Base-by-base conservation (phyloP, 92 coral and sea anemone species). In the Phenganax stokvisi region DNA sequence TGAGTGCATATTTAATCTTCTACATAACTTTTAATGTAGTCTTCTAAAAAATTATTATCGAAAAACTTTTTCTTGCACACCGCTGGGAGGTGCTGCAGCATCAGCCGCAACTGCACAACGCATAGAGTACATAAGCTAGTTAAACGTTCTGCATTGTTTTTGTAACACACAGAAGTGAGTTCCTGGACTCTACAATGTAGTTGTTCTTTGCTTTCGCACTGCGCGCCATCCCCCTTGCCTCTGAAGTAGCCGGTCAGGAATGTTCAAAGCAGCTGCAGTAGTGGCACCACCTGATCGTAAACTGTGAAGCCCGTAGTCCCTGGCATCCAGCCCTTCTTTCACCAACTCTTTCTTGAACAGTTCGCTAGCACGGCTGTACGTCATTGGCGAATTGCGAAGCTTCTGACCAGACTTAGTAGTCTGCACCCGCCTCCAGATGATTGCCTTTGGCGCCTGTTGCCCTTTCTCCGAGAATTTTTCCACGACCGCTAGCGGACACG, bases 161-260 rank as follows among this genome's bases (percentile, higher is more conserved):
- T 30, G 86, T 81, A 71, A 54, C 90, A 31, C 56, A 60, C 13
- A 84, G 83, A 47, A 80, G 72, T 0, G 90, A 84, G 31, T 74
- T 81, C 58, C 74, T 7, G 6, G 87, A 80, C 69, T 87, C 81
- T 56, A 79, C 17, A 31, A 75, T 59, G 56, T 87, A 84, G 15
- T 79, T 78, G 73, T 77, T 82, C 80, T 30, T 76, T 12, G 84
- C 83, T 68, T 63, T 60, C 5, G 52, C 87, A 54, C 86, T 87
- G 28, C 57, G 83, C 89, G 83, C 89, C 85, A 87, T 70, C 84
- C 89, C 15, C 87, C 86, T 59, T 87, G 89, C 68, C 84, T 58
- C 84, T 76, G 86, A 58, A 86, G 61, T n/a, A 82, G 83, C 52
- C 86, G 69, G 62, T 82, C 87, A 53, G 87, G 85, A 37, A 71